Evolutionary conservation across 2,888 invertebrate species (phyloP).

Genomic region (Epicampocera succincta): DNA sequence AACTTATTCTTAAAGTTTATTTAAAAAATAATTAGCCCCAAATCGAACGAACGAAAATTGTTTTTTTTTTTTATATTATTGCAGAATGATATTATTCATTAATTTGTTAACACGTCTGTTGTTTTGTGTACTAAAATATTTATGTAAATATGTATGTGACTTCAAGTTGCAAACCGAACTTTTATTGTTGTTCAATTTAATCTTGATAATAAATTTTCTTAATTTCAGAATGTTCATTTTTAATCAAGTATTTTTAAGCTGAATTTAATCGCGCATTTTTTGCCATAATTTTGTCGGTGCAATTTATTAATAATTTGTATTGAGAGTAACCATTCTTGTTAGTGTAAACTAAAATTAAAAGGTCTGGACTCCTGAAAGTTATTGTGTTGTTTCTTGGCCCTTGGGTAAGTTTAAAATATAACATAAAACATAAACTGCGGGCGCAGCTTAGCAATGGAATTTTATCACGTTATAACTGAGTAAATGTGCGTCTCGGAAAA

Average conservation of each 20-base stretch:
- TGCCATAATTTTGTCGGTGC: constrained; percentile 34
- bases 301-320: constrained; percentile 47
- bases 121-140: no score
- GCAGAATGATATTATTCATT: no score
- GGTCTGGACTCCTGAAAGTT: neutral
- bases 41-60: constrained; percentile 47
- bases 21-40: constrained; percentile 31
- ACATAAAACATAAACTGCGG: no score
- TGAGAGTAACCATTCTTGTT: constrained; percentile 47
- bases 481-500: no score
- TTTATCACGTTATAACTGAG: no score
- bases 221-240: constrained; percentile 24
- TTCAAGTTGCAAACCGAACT: neutral
- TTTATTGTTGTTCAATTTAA: constrained; percentile 34
- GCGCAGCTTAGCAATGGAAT: no score
- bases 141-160: no score
- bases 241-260: neutral
- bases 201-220: neutral
- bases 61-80: neutral
- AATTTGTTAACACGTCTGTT: constrained; percentile 24
- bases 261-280: constrained; percentile 13
- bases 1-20: constrained; percentile 15
- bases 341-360: constrained; percentile 27
- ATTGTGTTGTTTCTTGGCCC: no score
- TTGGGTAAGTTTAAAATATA: no score